phyloP scores from a whole-genome alignment of 2,113 vertebrate genomes.

The Odocoileus virginianus region DNA sequence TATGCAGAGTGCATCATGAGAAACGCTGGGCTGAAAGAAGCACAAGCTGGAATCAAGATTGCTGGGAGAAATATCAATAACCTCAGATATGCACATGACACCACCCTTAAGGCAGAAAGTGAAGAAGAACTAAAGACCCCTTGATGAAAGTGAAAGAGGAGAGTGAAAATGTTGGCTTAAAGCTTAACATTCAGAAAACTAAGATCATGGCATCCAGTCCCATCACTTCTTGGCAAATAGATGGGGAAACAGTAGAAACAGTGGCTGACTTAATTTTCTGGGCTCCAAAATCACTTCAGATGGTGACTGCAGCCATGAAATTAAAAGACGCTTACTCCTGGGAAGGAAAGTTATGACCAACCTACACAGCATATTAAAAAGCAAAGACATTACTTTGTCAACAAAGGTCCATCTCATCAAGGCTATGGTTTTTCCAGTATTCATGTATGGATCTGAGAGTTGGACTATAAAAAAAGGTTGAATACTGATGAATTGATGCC shows the following conservation, averaged over 20 bases:
- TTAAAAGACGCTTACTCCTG: neutral
- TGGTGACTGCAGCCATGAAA: neutral
- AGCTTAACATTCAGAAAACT: neutral
- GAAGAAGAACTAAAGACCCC: neutral
- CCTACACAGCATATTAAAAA: neutral
- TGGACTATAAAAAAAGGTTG: neutral
- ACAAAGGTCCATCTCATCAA: neutral
- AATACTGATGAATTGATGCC: fast-evolving
- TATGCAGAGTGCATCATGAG: neutral
- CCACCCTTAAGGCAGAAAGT: neutral
- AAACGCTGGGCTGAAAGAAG: neutral
- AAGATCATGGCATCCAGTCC: neutral
- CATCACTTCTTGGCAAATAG: neutral
- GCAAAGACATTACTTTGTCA: neutral
- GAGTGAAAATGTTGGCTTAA: neutral
- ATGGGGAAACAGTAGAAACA: neutral
- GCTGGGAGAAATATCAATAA: neutral
- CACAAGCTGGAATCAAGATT: neutral
- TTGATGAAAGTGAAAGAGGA: neutral
- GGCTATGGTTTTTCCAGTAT: neutral
- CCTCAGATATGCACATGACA: neutral
- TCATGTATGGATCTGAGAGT: neutral
- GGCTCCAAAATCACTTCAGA: neutral
- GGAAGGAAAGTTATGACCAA: neutral
- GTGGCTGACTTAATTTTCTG: neutral